phyloP scores from a whole-genome alignment of 2,797 vertebrate genomes.

The Tokudaia tokunoshimensis region DNA sequence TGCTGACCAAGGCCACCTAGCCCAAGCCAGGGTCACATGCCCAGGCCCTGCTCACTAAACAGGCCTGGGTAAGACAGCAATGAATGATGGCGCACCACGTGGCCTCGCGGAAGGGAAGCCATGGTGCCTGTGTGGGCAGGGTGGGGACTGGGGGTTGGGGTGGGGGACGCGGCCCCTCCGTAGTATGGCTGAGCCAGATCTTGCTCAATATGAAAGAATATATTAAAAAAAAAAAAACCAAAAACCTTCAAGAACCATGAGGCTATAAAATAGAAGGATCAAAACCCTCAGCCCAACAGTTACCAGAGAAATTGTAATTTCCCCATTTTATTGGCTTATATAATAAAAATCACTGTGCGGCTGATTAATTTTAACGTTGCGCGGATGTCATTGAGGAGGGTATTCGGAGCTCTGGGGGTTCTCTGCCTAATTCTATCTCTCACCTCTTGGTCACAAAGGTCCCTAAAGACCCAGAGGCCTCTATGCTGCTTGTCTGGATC shows the following conservation, averaged over 20 bases:
- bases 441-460: background rate
- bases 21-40: accelerated
- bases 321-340: slow-evolving; percentile 75
- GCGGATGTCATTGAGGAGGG: slow-evolving; percentile 26
- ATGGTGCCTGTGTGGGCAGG: accelerated
- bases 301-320: slow-evolving; percentile 73
- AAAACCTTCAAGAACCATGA: slow-evolving; percentile 20
- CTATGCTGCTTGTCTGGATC: background rate
- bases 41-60: background rate
- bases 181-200: background rate
- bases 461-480: background rate
- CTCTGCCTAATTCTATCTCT: slow-evolving; percentile 1
- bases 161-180: accelerated
- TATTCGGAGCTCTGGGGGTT: slow-evolving; percentile 7
- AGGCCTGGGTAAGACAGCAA: accelerated
- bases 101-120: background rate
- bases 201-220: background rate
- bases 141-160: background rate
- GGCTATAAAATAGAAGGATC: slow-evolving; percentile 71
- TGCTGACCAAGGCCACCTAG: accelerated
- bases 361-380: slow-evolving; percentile 72
- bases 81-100: accelerated
- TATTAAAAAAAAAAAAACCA: slow-evolving; percentile 23
- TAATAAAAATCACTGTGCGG: slow-evolving; percentile 75
- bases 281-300: slow-evolving; percentile 62